Percentiles rank a stretch among this genome's conserved stretches.
phyloP scores from a whole-genome alignment of 2,888 invertebrate species.

The Acronicta leporina region DNA sequence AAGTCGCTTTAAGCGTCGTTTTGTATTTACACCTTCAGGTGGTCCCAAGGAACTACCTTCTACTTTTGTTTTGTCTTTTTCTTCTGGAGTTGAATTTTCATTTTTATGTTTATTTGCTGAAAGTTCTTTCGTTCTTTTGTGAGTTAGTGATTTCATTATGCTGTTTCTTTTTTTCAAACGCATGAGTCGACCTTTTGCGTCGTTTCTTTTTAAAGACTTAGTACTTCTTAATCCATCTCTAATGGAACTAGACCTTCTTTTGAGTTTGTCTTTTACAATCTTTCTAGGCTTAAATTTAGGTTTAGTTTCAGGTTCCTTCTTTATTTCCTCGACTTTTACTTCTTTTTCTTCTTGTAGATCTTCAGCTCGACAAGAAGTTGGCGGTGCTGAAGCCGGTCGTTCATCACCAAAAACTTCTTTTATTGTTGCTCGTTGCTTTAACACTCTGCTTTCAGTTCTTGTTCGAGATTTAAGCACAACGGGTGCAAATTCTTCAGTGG shows the following conservation, averaged over 20 bases:
- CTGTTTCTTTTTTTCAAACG: slow-evolving; percentile 86
- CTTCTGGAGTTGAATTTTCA: slow-evolving; percentile 73
- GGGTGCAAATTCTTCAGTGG: slow-evolving; percentile 91
- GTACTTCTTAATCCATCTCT: slow-evolving; percentile 85
- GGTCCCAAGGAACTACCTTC: slow-evolving; percentile 69
- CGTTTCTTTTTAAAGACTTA: slow-evolving; percentile 82
- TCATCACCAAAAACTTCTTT: slow-evolving; percentile 95
- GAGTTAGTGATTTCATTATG: slow-evolving; percentile 79
- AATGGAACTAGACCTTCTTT: slow-evolving; percentile 80
- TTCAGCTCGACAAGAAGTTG: slow-evolving; percentile 89
- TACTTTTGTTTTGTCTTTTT: slow-evolving; percentile 83
- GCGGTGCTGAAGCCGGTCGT: slow-evolving; percentile 94
- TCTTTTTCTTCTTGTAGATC: slow-evolving; percentile 71
- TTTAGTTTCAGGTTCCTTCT: slow-evolving; percentile 74
- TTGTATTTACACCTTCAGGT: slow-evolving; percentile 77
- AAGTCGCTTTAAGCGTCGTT: slow-evolving; percentile 89
- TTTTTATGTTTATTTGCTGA: slow-evolving; percentile 74
- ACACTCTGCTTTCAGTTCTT: slow-evolving; percentile 92
- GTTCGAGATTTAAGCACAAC: slow-evolving; percentile 93
- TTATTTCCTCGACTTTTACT: slow-evolving; percentile 67
- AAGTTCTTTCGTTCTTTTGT: slow-evolving; percentile 81
- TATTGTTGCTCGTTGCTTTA: slow-evolving; percentile 93
- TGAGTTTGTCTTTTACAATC: slow-evolving; percentile 79
- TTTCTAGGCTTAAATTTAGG: slow-evolving; percentile 81
- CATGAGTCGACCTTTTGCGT: slow-evolving; percentile 81